Evolutionary conservation across 2,113 vertebrate genomes (phyloP).

Genomic region (Cyprinodon brontotheroides): DNA sequence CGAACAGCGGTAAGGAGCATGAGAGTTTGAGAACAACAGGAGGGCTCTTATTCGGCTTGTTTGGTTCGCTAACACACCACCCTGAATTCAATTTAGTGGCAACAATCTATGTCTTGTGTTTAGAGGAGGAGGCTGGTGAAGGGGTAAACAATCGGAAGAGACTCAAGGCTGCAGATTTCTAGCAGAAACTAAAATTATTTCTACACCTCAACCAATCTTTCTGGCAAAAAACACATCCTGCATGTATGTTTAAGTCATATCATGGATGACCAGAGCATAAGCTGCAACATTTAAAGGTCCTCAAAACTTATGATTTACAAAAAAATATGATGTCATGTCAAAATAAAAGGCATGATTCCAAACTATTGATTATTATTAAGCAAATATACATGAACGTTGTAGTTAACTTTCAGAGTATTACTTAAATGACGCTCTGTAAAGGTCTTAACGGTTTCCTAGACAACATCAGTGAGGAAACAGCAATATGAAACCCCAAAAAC

Average conservation of each 20-base stretch:
- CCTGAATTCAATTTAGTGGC: conserved; percentile 66
- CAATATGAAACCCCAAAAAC: neutral
- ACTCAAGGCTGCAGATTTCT: conserved; percentile 7
- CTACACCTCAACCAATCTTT: no score
- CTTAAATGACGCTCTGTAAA: neutral
- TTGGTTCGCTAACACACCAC: conserved; percentile 49
- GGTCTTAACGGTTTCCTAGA: neutral
- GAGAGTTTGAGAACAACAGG: conserved; percentile 42
- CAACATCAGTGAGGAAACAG: neutral
- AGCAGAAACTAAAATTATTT: no score
- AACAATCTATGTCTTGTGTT: conserved; percentile 68
- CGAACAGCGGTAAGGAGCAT: conserved; percentile 51
- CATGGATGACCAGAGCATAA: no score
- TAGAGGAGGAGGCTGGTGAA: conserved; percentile 11
- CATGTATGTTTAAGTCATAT: no score
- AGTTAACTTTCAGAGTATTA: neutral
- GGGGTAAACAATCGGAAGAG: conserved; percentile 21
- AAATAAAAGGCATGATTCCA: neutral
- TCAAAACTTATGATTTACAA: no score
- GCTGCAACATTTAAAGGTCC: no score
- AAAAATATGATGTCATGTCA: neutral
- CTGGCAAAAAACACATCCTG: no score
- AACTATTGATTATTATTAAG: neutral
- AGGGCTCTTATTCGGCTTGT: conserved; percentile 41
- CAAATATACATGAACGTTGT: neutral